A percentile compares a stretch with the other conserved stretches of the same genome.
phyloP scores from a whole-genome alignment of 1,140 invertebrate genomes.

The Psix sp. region DNA sequence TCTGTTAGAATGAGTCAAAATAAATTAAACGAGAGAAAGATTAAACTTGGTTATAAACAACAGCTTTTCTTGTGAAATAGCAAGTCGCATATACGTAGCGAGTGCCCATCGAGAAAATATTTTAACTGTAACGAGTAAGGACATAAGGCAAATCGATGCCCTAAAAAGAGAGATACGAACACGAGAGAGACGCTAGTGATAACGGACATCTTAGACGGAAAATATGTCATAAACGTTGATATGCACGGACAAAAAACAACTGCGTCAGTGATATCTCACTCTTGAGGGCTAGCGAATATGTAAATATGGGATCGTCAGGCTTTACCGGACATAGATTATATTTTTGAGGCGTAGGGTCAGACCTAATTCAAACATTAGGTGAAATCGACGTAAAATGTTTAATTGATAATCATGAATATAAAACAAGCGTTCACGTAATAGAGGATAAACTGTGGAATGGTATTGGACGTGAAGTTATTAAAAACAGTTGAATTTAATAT shows the following conservation, averaged over 20 bases:
- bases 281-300: slow-evolving; percentile 3
- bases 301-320: background rate
- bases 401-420: slow-evolving; percentile 2
- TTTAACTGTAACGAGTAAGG: too few species aligned
- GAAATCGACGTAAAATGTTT: background rate
- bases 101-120: too few species aligned
- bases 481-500: background rate
- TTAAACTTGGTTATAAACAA: too few species aligned
- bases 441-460: background rate
- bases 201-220: background rate
- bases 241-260: background rate
- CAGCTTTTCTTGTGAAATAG: too few species aligned
- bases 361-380: slow-evolving; percentile 5
- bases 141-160: too few species aligned
- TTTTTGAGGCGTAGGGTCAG: slow-evolving; percentile 9
- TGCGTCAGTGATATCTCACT: background rate
- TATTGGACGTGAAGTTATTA: slow-evolving; percentile 16
- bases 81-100: too few species aligned
- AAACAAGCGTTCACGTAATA: slow-evolving; percentile 3
- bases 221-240: slow-evolving; percentile 1
- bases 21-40: too few species aligned
- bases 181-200: too few species aligned
- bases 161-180: too few species aligned
- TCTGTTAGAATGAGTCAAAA: too few species aligned
- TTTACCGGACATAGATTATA: background rate